These are phyloP conservation scores for Chascanopsetta lugubris DNA, from an alignment of 2,113 vertebrate species.

Conservation along the genomic window DNA sequence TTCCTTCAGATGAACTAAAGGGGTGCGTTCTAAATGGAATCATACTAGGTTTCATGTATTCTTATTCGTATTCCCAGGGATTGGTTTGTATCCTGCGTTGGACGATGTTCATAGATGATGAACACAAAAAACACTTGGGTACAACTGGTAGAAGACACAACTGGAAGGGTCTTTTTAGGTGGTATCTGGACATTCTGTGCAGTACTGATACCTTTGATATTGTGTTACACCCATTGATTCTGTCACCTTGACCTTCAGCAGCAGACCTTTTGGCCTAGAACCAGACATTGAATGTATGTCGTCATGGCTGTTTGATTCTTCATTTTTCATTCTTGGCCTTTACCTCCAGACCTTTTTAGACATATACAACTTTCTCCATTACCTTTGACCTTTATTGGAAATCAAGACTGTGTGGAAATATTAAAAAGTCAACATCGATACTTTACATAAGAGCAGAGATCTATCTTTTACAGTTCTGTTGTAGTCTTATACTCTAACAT, in stretches of 20 bases:
- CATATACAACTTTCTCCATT: constrained; percentile 7
- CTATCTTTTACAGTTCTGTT: neutral
- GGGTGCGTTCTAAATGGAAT: no score
- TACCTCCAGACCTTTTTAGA: constrained; percentile 24
- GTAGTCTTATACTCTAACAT: neutral
- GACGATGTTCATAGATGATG: no score
- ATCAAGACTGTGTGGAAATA: constrained; percentile 8
- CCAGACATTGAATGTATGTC: constrained; percentile 13
- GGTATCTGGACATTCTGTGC: neutral
- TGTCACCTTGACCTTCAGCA: constrained; percentile 53
- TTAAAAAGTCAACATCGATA: constrained; percentile 8
- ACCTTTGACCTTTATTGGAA: constrained; percentile 32
- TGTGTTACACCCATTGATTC: constrained; percentile 7
- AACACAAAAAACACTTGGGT: neutral
- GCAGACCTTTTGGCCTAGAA: constrained; percentile 11
- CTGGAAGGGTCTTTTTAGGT: neutral
- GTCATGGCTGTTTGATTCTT: constrained; percentile 9
- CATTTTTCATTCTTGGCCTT: constrained; percentile 63
- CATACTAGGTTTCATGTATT: neutral
- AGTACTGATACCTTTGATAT: neutral
- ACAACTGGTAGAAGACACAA: neutral
- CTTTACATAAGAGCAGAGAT: neutral
- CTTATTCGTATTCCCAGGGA: no score
- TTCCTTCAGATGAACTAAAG: no score
- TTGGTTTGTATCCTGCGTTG: neutral